A percentile compares a stretch with the other conserved stretches of the same genome.
Conservation (phyloP, 1,140 invertebrate species). For the Phthorimaea operculella region DNA sequence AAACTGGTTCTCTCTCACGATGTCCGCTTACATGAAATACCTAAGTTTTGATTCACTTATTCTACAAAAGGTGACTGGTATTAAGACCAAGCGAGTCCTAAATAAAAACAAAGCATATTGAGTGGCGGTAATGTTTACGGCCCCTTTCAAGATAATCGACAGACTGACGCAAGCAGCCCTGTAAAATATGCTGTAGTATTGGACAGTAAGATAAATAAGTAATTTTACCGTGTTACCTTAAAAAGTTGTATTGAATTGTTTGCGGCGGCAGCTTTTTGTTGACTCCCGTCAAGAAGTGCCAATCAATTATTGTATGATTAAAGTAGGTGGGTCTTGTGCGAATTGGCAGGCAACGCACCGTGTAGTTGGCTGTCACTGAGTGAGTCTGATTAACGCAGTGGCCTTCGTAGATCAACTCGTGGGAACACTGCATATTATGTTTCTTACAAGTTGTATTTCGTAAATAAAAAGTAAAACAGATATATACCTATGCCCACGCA, state of each 20-base stretch:
- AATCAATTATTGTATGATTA: slow-evolving; percentile 34
- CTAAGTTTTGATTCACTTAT: too few species aligned
- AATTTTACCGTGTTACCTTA: slow-evolving; percentile 21
- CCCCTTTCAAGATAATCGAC: background rate
- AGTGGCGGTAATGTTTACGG: background rate
- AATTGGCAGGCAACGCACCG: slow-evolving; percentile 27
- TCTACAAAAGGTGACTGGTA: too few species aligned
- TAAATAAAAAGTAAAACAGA: too few species aligned
- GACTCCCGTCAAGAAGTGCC: slow-evolving; percentile 22
- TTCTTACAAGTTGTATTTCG: background rate
- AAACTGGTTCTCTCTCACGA: too few species aligned
- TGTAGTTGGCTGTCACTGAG: slow-evolving; percentile 17
- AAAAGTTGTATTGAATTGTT: slow-evolving; percentile 10
- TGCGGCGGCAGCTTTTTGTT: slow-evolving; percentile 17
- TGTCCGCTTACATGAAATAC: too few species aligned
- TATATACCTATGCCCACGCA: too few species aligned
- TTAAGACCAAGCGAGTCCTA: background rate
- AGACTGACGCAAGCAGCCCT: slow-evolving; percentile 17
- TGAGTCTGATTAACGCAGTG: slow-evolving; percentile 24
- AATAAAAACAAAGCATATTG: background rate
- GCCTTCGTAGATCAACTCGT: slow-evolving; percentile 29
- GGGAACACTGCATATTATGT: slow-evolving; percentile 16
- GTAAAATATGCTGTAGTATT: slow-evolving; percentile 17
- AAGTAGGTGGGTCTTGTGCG: slow-evolving; percentile 25
- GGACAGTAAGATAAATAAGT: slow-evolving; percentile 24